phyloP scores from a whole-genome alignment of 2,113 vertebrate genomes.

The Micromys minutus region DNA sequence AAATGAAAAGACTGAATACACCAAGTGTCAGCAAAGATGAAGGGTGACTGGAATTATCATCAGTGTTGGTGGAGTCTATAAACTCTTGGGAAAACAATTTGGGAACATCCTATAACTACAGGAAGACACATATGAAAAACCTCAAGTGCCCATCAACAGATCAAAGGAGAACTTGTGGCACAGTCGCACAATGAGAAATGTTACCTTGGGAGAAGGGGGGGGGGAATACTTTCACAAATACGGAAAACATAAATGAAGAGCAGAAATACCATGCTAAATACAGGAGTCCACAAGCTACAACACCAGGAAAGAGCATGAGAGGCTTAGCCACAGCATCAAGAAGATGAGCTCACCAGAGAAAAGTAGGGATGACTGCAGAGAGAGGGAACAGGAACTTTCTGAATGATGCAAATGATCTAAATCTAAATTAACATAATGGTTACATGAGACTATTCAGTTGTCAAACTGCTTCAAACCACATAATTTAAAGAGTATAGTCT shows the following conservation, averaged over 20 bases:
- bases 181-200: conserved; percentile 11
- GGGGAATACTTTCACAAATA: neutral
- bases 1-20: conserved; percentile 30
- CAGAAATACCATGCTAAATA: conserved; percentile 28
- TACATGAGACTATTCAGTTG: neutral
- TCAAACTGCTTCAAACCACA: neutral
- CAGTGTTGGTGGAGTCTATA: neutral
- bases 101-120: conserved; percentile 22
- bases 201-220: neutral
- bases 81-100: neutral
- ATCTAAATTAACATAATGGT: neutral
- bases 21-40: neutral
- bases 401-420: neutral
- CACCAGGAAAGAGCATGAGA: neutral
- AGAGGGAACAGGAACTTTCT: neutral
- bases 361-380: neutral
- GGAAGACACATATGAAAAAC: conserved; percentile 12
- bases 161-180: neutral
- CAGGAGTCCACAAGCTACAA: neutral
- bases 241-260: conserved; percentile 7
- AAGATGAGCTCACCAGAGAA: neutral
- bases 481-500: neutral
- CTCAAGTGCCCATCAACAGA: neutral
- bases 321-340: neutral
- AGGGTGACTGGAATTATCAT: neutral